Percentiles rank a stretch among this genome's conserved stretches.
These are phyloP conservation scores for Disparrhopalites patrizii DNA, from an alignment of 2,888 invertebrate genomes.

Conservation along the genomic window DNA sequence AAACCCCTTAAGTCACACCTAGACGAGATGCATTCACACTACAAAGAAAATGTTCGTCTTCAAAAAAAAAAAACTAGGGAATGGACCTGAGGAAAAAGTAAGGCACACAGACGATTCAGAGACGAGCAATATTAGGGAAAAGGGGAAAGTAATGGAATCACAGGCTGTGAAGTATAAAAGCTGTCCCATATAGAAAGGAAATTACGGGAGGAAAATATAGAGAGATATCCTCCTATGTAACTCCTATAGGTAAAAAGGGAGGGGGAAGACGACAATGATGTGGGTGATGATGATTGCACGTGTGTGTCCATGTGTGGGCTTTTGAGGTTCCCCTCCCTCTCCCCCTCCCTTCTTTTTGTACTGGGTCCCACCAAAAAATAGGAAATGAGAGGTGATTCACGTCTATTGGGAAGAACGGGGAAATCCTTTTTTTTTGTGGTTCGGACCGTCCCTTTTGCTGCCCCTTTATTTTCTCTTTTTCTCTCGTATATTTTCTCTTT, in stretches of 20 bases:
- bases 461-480: neutral
- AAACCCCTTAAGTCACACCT: too few species aligned
- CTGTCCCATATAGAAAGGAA: neutral
- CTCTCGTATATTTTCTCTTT: neutral
- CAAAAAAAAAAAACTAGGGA: neutral
- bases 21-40: too few species aligned
- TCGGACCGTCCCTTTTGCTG: too few species aligned
- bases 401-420: conserved; percentile 25
- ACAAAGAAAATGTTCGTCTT: neutral
- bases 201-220: neutral
- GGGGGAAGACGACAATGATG: conserved; percentile 11
- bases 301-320: conserved; percentile 14
- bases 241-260: too few species aligned
- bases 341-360: conserved; percentile 9
- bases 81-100: neutral
- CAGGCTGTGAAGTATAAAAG: neutral
- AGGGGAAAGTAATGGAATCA: neutral
- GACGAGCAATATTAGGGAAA: neutral
- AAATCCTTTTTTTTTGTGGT: conserved; percentile 25
- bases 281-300: conserved; percentile 23
- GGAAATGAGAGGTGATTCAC: conserved; percentile 27
- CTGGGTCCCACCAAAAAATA: too few species aligned
- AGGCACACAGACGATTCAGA: neutral
- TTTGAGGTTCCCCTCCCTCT: neutral
- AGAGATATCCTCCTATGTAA: neutral